Evolutionary conservation across 2,797 vertebrate species (phyloP).

Genomic region (Mycteria americana): DNA sequence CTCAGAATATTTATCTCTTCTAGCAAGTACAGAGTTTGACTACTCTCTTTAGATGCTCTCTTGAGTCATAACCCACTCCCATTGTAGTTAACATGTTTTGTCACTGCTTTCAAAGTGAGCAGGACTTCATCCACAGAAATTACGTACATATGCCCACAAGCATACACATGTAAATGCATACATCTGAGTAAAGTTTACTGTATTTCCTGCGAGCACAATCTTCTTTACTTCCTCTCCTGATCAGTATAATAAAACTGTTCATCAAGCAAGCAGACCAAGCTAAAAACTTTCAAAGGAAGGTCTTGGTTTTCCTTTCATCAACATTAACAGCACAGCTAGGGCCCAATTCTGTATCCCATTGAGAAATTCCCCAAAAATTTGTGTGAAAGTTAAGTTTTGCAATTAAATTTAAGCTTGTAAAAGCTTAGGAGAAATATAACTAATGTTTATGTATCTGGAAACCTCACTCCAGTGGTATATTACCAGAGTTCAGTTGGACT

Average conservation of each 20-base stretch:
- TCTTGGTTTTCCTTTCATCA: background rate
- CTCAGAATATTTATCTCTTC: background rate
- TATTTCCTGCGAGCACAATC: background rate
- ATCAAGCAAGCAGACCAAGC: background rate
- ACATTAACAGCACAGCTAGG: background rate
- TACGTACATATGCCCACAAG: background rate
- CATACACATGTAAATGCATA: background rate
- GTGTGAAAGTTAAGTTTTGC: background rate
- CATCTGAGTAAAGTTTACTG: background rate
- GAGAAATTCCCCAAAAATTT: background rate
- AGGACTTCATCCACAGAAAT: background rate
- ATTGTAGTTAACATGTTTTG: background rate
- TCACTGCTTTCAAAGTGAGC: background rate
- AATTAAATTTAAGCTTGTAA: background rate
- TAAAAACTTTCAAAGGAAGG: background rate
- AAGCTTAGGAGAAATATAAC: background rate
- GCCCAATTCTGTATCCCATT: background rate
- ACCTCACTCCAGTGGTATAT: background rate
- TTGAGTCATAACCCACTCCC: background rate
- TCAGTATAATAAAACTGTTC: background rate
- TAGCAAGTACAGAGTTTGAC: background rate
- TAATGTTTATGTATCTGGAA: background rate
- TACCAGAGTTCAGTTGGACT: constrained; percentile 10
- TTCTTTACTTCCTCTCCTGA: background rate
- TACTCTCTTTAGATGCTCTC: background rate